A percentile compares a stretch with the other conserved stretches of the same genome.
phyloP scores from a whole-genome alignment of 2,797 vertebrate species.

The Spheniscus humboldti region DNA sequence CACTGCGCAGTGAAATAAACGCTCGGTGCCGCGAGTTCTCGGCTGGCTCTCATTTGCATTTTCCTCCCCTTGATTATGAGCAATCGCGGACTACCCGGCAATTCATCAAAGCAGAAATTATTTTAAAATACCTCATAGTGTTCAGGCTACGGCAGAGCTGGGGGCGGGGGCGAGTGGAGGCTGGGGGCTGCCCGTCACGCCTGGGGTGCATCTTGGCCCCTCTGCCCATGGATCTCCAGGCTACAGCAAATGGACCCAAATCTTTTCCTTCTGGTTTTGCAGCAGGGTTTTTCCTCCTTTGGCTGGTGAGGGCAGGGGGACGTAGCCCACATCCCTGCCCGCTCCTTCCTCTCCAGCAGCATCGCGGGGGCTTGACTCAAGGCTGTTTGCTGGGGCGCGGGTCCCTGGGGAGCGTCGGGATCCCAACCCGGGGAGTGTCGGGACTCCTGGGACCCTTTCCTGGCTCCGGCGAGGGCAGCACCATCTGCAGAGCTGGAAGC shows the following conservation, averaged over 20 bases:
- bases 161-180: neutral
- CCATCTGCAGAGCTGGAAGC: neutral
- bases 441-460: neutral
- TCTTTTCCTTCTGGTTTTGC: neutral
- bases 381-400: neutral
- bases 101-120: constrained; percentile 75
- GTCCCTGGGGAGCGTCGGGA: neutral
- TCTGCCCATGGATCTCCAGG: neutral
- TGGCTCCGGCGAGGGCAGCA: neutral
- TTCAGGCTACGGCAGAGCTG: constrained; percentile 24
- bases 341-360: neutral
- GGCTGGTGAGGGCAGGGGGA: neutral
- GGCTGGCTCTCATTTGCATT: constrained; percentile 77
- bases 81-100: constrained; percentile 66
- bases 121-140: constrained; percentile 73
- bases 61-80: constrained; percentile 75
- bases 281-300: neutral
- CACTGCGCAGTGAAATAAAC: constrained; percentile 74
- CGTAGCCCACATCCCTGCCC: neutral
- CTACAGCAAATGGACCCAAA: neutral
- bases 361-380: accelerated
- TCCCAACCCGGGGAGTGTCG: accelerated
- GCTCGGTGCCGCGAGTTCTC: constrained; percentile 72
- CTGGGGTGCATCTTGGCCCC: neutral
- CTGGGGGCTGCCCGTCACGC: neutral